These are phyloP conservation scores for Pygoscelis antarcticus DNA, from an alignment of 2,113 vertebrate species.

Conservation along the genomic window DNA sequence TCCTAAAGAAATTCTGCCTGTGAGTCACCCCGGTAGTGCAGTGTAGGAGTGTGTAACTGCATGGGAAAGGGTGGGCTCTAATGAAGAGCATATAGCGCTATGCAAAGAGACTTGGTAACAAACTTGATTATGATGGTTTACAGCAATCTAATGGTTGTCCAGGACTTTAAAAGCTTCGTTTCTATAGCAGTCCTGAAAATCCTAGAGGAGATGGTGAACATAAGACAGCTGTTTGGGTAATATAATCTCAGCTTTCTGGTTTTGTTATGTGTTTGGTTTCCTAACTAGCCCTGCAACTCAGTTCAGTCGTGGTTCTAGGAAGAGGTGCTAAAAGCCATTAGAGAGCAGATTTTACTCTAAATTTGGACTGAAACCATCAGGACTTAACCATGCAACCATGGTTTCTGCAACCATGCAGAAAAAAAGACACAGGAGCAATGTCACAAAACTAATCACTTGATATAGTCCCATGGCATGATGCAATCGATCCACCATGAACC, in stretches of 20 bases:
- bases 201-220: neutral
- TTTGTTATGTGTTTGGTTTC: neutral
- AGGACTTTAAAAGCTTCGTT: neutral
- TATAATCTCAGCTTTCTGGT: neutral
- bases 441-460: neutral
- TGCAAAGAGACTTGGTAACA: neutral
- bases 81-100: neutral
- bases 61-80: neutral
- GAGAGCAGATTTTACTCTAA: neutral
- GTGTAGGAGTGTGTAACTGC: neutral
- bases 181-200: neutral
- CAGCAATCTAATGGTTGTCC: neutral
- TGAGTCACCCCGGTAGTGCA: neutral
- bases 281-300: neutral
- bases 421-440: neutral
- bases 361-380: neutral
- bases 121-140: neutral
- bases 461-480: neutral
- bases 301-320: neutral
- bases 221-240: neutral
- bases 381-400: neutral
- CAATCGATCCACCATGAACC: neutral
- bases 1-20: neutral
- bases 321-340: neutral
- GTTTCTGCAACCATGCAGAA: neutral